Base-by-base conservation (phyloP, 2,113 vertebrate genomes). In the Sphaerodactylus townsendi region DNA sequence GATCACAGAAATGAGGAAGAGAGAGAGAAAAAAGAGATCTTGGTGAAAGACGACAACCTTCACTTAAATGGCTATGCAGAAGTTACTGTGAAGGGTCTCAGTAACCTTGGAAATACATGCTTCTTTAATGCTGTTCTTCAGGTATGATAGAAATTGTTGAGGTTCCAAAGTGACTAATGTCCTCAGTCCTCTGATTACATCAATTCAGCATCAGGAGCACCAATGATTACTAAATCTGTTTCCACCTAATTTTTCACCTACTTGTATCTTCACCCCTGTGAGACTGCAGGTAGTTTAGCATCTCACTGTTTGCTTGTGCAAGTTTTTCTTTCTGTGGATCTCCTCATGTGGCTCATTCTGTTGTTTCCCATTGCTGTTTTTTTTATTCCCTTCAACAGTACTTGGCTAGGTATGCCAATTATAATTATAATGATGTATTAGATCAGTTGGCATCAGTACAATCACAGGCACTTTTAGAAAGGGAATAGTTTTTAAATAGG, bases 41-140 rank as follows among this genome's bases (percentile, higher is more conserved):
- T 68, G 0, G 75, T 85, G 65, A 95, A 89, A 91, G 96, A 96
- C 81, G 95, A 94, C 44, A 92, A 62, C 90, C 76, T 88, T 56
- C 53, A 88, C 70, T 89, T 86, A 82, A 91, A 90, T 86, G 77
- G 77, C 28, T 79, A 66, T 76, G 84, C 46, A 0, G 92, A 94
- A 19, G 85, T 98, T 74, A 90, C 94, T 17, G 97, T 99, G 53
- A 98, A 96, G 89, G 99, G 99, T 56, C 97, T 99, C 79, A 99
- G 98, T 93, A 99, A 99, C 91, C 93, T 99, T 93, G 98, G 98
- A 71, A 99, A 99, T 91, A 99, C 99, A 0, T 99, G 99, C 86
- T 99, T 99, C 95, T 99, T 99, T 87, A 99, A 99, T 80, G 97
- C 99, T 3, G 98, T 99, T 83, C 95, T 99, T 95, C 99, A 99